Conservation (phyloP, 92 coral and sea anemone genomes). For the Zoanthus sansibaricus region DNA sequence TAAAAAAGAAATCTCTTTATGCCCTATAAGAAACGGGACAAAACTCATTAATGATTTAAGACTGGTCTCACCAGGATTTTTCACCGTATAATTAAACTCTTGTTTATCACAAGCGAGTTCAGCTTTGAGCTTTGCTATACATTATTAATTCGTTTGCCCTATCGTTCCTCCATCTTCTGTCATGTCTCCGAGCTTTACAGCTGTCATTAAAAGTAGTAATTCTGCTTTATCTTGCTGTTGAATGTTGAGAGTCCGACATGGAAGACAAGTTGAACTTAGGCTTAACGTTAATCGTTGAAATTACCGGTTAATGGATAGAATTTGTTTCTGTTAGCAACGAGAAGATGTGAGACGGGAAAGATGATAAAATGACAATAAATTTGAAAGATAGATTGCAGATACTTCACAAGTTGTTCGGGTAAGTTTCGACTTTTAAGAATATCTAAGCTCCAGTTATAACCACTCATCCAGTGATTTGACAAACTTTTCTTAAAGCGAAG, state of each 20-base stretch:
- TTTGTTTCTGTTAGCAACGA: background rate
- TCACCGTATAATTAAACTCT: slow-evolving; percentile 7
- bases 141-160: slow-evolving; percentile 33
- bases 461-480: background rate
- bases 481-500: background rate
- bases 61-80: background rate
- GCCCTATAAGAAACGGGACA: background rate
- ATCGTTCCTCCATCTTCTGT: slow-evolving; percentile 35
- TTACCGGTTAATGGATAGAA: background rate
- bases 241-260: background rate
- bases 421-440: slow-evolving; percentile 3
- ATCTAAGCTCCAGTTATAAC: background rate
- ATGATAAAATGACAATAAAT: slow-evolving; percentile 68
- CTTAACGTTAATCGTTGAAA: background rate
- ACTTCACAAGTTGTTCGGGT: slow-evolving; percentile 89
- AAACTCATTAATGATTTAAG: slow-evolving; percentile 31
- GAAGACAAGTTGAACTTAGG: background rate
- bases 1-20: too few relatives aligned
- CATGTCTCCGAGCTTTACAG: background rate
- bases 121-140: slow-evolving; percentile 14
- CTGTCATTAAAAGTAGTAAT: background rate
- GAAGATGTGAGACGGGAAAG: background rate
- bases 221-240: background rate
- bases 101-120: slow-evolving; percentile 17
- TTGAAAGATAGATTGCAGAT: slow-evolving; percentile 77